phyloP scores from a whole-genome alignment of 1,140 invertebrate species.

The Neodiprion pinetum region DNA sequence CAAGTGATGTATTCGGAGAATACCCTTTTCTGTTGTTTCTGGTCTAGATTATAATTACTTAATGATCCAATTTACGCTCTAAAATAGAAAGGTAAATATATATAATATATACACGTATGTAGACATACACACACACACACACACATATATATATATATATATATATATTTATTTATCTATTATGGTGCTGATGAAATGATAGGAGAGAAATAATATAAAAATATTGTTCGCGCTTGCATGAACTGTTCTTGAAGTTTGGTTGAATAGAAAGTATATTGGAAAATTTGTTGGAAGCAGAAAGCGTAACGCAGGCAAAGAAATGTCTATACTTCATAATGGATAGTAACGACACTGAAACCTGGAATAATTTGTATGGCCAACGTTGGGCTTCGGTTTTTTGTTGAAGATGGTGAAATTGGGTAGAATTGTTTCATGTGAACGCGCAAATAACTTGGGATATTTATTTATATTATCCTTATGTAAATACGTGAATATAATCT shows the following conservation, averaged over 20 bases:
- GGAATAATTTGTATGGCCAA: not conserved
- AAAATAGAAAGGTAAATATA: constrained; percentile 19
- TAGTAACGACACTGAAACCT: not conserved
- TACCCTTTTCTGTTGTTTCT: not conserved
- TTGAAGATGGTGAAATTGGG: constrained; percentile 12
- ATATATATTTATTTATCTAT: constrained; percentile 7
- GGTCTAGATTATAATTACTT: constrained; percentile 14
- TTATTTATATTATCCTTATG: constrained; percentile 41
- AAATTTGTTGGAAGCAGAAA: not conserved
- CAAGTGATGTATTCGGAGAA: constrained; percentile 2
- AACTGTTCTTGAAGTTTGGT: constrained; percentile 19
- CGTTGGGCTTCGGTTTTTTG: not conserved
- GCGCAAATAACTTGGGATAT: constrained; percentile 19
- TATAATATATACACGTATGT: constrained; percentile 16
- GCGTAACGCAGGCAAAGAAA: not conserved
- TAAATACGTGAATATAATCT: constrained; percentile 56
- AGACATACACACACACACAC: not conserved
- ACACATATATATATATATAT: not conserved
- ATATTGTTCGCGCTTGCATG: constrained; percentile 28
- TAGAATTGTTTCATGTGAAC: constrained; percentile 39
- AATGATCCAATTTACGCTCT: constrained; percentile 26
- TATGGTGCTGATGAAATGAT: constrained; percentile 6
- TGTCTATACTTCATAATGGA: not conserved
- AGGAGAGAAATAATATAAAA: not conserved
- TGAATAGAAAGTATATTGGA: not conserved